Percentiles rank a stretch among this genome's conserved stretches.
Conservation (phyloP, 2,888 invertebrate genomes). For the Dasypolia templi region DNA sequence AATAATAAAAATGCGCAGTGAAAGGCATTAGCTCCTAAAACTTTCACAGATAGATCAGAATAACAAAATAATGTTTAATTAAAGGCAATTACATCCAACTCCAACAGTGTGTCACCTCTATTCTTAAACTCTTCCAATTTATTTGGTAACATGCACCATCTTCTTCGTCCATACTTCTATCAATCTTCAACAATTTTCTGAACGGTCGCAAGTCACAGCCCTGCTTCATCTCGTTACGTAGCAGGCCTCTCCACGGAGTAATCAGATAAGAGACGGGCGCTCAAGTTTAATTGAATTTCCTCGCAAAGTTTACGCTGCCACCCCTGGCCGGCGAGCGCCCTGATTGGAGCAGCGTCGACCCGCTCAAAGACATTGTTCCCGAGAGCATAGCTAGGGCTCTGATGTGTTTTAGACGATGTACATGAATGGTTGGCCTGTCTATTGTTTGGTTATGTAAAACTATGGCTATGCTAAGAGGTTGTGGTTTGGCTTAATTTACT, state of each 20-base stretch:
- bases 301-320: constrained; percentile 87
- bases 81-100: constrained; percentile 3
- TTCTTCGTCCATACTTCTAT: background rate
- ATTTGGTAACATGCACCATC: background rate
- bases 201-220: constrained; percentile 69
- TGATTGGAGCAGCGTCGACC: constrained; percentile 84
- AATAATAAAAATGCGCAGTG: constrained; percentile 6
- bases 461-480: constrained; percentile 20
- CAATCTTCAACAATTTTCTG: constrained; percentile 6
- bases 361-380: constrained; percentile 86
- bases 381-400: constrained; percentile 70
- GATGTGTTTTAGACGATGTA: constrained; percentile 69
- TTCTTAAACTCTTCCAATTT: background rate
- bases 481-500: background rate
- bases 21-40: constrained; percentile 39
- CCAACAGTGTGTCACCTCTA: too few relatives aligned
- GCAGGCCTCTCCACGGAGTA: constrained; percentile 84
- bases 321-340: constrained; percentile 79
- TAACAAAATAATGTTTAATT: constrained; percentile 24
- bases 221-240: constrained; percentile 85
- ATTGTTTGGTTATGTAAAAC: constrained; percentile 57
- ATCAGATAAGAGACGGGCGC: constrained; percentile 89
- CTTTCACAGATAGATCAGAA: constrained; percentile 33
- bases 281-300: constrained; percentile 90
- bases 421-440: constrained; percentile 66